These are phyloP conservation scores for Sphenopsis melanotis DNA, from an alignment of 2,797 vertebrate species.

Conservation along the genomic window DNA sequence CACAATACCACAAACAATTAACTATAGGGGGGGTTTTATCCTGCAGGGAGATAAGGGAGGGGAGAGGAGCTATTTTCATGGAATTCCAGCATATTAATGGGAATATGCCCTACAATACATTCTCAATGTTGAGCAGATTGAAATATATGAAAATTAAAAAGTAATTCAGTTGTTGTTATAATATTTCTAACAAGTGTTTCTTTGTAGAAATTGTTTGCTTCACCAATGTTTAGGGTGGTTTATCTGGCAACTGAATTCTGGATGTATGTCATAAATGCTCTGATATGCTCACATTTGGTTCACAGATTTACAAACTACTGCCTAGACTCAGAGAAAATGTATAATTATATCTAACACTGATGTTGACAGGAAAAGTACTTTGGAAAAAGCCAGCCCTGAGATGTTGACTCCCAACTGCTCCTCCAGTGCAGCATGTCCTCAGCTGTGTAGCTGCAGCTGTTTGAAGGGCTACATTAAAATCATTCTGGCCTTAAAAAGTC, in stretches of 20 bases:
- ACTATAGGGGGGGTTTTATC: background rate
- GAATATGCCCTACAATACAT: background rate
- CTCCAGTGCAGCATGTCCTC: background rate
- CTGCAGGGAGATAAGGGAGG: background rate
- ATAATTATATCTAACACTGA: background rate
- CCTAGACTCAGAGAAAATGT: background rate
- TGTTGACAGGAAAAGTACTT: background rate
- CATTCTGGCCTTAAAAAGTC: background rate
- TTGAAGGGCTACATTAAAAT: background rate
- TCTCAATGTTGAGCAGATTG: background rate
- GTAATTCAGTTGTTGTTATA: background rate
- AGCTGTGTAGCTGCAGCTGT: background rate
- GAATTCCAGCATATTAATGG: background rate
- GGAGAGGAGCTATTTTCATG: background rate
- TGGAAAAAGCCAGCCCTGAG: background rate
- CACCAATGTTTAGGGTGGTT: background rate
- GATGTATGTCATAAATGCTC: background rate
- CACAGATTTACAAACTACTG: background rate
- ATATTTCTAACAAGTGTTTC: background rate
- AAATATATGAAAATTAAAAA: background rate
- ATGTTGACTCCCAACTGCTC: background rate
- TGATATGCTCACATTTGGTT: background rate
- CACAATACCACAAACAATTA: background rate
- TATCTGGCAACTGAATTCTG: background rate
- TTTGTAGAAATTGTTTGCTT: background rate